These are phyloP conservation scores for Aphis gossypii DNA, from an alignment of 1,140 invertebrate species.

Conservation along the genomic window DNA sequence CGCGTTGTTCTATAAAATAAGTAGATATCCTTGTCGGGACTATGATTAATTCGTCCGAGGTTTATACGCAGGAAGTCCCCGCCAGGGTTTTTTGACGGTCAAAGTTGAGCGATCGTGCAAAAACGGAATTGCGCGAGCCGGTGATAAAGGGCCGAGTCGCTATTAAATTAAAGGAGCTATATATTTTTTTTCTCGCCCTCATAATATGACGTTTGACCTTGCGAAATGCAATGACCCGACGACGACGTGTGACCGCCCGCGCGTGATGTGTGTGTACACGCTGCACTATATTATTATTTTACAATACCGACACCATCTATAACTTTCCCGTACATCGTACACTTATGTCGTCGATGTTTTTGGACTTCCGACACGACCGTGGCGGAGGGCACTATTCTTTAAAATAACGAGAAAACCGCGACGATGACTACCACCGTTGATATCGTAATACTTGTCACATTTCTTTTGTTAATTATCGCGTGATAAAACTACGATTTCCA, in stretches of 20 bases:
- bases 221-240: background rate
- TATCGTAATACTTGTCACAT: background rate
- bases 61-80: background rate
- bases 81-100: slow-evolving; percentile 6
- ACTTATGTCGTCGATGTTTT: background rate
- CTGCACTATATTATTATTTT: background rate
- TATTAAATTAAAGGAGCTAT: background rate
- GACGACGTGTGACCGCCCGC: background rate
- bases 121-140: background rate
- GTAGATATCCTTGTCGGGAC: slow-evolving; percentile 46
- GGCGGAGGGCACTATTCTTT: background rate
- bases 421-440: background rate
- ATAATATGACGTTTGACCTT: background rate
- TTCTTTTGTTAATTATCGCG: background rate
- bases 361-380: background rate
- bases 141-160: background rate
- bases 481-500: background rate
- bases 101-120: slow-evolving; percentile 45
- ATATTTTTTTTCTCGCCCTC: slow-evolving; percentile 12
- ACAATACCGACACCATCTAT: background rate
- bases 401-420: background rate
- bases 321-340: background rate
- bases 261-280: background rate
- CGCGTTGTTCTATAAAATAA: slow-evolving; percentile 46
- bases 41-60: slow-evolving; percentile 51